Base-by-base conservation (phyloP, 1,140 invertebrate genomes). In the Bombus ignitus region DNA sequence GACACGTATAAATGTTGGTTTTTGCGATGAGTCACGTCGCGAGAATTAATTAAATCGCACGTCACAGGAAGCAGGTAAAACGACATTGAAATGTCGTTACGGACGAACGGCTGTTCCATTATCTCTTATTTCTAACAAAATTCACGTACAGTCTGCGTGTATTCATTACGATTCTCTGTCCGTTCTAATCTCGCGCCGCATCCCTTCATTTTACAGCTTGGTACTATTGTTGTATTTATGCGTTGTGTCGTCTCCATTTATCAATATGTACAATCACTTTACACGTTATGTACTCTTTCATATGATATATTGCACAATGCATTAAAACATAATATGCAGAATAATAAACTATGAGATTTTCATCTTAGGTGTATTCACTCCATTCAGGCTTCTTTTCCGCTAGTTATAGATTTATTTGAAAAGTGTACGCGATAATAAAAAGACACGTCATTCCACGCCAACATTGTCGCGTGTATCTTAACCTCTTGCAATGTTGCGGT, bases 41-140 rank as follows among this genome's bases (percentile, higher is more conserved):
- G 66, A 18, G 84, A 91, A 90, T 90, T 70, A 86, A 90, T 90
- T 90, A 74, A 90, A 79, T 86, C 39, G 62, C 71, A 39, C 80
- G 76, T 90, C 80, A 88, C 76, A 65, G 78, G 85, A 90, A 89
- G 37, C 71, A 78, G 82, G 77, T 83, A 85, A 87, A 77, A 42
- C 53, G 82, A 85, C 85, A 85, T 81, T 90, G 81, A 87, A 87
- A 89, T 53, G 68, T 88, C 15, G 68, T 76, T 78, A 79, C 44
- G 37, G 32, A 83, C 35, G 57, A 80, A 62, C 28, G 65, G 53
- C 76, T 32, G 70, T 72, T 82, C 28, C 32, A 68, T 79, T 75
- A 79, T 83, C 47, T 74, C 42, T 82, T 81, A 74, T n/a, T 47
- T 66, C 44, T 42, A 71, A 86, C 32, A 76, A 79, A 82, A 88